These are phyloP conservation scores for Capitulum mitella DNA, from an alignment of 2,888 invertebrate species.

Conservation along the genomic window DNA sequence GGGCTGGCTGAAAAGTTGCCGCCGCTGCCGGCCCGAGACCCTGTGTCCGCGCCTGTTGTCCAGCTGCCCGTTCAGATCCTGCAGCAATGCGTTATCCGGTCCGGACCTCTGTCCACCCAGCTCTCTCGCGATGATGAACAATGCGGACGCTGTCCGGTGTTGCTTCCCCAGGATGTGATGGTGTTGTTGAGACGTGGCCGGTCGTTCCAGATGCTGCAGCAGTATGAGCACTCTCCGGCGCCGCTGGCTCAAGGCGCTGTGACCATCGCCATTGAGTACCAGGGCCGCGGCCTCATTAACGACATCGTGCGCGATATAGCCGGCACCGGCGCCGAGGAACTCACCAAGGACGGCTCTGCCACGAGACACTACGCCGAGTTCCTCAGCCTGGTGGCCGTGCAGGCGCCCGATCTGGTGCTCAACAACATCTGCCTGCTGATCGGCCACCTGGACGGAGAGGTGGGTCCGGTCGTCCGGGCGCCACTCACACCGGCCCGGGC, in stretches of 20 bases:
- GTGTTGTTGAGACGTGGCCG: too few relatives aligned
- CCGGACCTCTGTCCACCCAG: too few relatives aligned
- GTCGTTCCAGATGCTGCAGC: constrained; percentile 60
- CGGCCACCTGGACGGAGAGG: constrained; percentile 53
- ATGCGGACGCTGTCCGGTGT: constrained; percentile 19
- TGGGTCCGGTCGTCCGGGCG: too few relatives aligned
- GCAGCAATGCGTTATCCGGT: too few relatives aligned
- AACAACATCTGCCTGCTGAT: constrained; percentile 55
- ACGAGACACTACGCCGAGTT: constrained; percentile 49
- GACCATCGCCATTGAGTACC: constrained; percentile 59
- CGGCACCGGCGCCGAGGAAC: constrained; percentile 56
- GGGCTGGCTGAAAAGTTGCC: too few relatives aligned
- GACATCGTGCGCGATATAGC: constrained; percentile 67
- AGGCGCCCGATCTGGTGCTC: constrained; percentile 54
- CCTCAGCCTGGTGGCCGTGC: constrained; percentile 57
- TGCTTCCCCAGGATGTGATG: constrained; percentile 39
- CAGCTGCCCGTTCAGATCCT: too few relatives aligned
- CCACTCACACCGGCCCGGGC: too few relatives aligned
- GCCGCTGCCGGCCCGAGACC: too few relatives aligned
- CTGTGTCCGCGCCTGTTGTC: too few relatives aligned
- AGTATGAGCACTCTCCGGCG: constrained; percentile 61
- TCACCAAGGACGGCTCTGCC: constrained; percentile 37
- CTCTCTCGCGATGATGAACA: too few relatives aligned
- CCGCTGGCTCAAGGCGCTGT: constrained; percentile 64
- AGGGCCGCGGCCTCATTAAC: constrained; percentile 60